Evolutionary conservation across 2,113 vertebrate species (phyloP).

Genomic region (Nyctibius bracteatus): DNA sequence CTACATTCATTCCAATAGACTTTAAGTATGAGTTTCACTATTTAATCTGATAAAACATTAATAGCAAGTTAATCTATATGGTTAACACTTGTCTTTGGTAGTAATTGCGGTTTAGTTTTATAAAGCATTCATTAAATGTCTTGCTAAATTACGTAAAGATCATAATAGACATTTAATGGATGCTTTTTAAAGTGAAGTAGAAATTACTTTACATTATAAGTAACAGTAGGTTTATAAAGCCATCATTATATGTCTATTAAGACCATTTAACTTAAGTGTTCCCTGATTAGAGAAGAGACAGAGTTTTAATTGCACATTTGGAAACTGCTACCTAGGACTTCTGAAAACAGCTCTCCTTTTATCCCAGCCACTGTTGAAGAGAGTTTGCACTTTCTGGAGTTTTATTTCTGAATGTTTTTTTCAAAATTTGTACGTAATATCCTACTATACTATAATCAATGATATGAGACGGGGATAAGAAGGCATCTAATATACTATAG

Average conservation of each 20-base stretch:
- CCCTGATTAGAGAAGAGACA: slow-evolving; percentile 69
- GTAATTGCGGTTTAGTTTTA: slow-evolving; percentile 70
- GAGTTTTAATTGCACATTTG: slow-evolving; percentile 76
- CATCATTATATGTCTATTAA: slow-evolving; percentile 78
- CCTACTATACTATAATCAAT: background rate
- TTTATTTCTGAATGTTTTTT: background rate
- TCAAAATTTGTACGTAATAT: background rate
- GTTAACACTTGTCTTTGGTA: slow-evolving; percentile 66
- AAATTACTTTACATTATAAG: slow-evolving; percentile 73
- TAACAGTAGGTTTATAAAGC: slow-evolving; percentile 70
- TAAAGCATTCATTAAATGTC: slow-evolving; percentile 68
- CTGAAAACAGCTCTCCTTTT: slow-evolving; percentile 54
- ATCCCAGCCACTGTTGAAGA: background rate
- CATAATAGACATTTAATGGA: slow-evolving; percentile 69
- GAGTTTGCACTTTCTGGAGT: background rate
- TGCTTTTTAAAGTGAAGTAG: slow-evolving; percentile 66
- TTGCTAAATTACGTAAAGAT: slow-evolving; percentile 73
- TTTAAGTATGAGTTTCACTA: slow-evolving; percentile 10
- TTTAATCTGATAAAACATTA: slow-evolving; percentile 57
- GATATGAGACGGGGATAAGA: background rate
- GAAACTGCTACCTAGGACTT: slow-evolving; percentile 64
- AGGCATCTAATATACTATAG: background rate
- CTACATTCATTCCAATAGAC: background rate
- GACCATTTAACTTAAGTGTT: slow-evolving; percentile 74
- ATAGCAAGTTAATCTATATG: slow-evolving; percentile 42